Base-by-base conservation (phyloP, 2,113 vertebrate species). In the Anarrhichthys ocellatus region DNA sequence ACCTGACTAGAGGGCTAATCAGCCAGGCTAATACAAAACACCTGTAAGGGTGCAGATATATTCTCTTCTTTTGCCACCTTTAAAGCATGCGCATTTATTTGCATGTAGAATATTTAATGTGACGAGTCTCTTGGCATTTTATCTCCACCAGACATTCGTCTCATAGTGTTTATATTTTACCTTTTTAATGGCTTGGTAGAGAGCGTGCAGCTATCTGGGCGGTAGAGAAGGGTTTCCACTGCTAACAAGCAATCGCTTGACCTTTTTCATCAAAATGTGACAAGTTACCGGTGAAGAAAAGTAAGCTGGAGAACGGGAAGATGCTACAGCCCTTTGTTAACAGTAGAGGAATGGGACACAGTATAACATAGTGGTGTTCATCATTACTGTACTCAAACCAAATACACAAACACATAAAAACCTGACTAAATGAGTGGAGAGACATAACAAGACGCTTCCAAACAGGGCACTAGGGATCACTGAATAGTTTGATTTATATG, bases 141-240 rank as follows among this genome's bases (percentile, higher is more conserved):
- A 32, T 70, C 66, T 74, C 70, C n/a, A 72, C 36, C 65, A 85
- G 64, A 72, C 38, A 62, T 63, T 59, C 24, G 10, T 71, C 70
- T 78, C 48, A 61, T 4, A 27, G 62, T 52, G 58, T 29, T 6
- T 66, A 50, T 70, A 66, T 63, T 78, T 61, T 75, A 65, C 62
- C 48, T 67, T 81, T 89, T 86, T 84, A 91, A 91, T 86, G 65
- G 81, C 86, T 91, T 78, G 83, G 89, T 91, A 84, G 80, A 40
- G 72, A 52, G 36, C 61, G 27, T 40, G 74, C 86, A 27, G 74
- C 66, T 64, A 61, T 74, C 40, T 36, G 75, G 17, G 66, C 15
- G 72, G 59, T 38, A 2, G 9, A 74, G 54, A 56, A 59, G 20
- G 72, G 80, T 27, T 76, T 50, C 22, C 64, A 27, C 58, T 34